A percentile compares a stretch with the other conserved stretches of the same genome.
phyloP scores from a whole-genome alignment of 2,888 invertebrate genomes.

The Clunio marinus region DNA sequence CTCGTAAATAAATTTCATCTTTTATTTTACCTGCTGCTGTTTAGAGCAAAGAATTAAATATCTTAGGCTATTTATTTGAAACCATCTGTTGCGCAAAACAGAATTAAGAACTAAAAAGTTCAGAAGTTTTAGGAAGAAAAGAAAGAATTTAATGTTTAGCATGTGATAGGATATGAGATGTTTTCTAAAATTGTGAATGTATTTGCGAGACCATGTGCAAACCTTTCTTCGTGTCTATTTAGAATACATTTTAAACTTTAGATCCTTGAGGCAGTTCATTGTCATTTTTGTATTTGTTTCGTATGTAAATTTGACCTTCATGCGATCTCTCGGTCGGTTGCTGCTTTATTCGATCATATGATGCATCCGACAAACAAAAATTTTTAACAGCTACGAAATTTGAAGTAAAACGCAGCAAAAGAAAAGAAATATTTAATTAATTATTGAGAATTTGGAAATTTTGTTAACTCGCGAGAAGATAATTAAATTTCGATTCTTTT shows the following conservation, averaged over 20 bases:
- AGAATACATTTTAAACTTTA: too few species aligned
- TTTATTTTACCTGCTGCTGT: constrained; percentile 13
- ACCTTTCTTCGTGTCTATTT: neutral
- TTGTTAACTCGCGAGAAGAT: neutral
- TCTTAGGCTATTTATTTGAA: neutral
- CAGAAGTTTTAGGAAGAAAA: neutral
- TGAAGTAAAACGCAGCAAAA: neutral
- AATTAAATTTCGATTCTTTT: constrained; percentile 8
- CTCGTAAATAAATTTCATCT: neutral
- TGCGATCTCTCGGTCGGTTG: neutral
- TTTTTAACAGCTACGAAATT: neutral
- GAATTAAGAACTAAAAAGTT: neutral
- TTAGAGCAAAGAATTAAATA: neutral
- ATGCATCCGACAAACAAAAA: neutral
- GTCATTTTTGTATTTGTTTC: neutral
- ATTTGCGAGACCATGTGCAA: neutral
- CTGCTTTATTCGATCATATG: neutral
- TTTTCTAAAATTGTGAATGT: neutral
- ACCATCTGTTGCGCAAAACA: constrained; percentile 34
- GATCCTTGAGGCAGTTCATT: constrained; percentile 32
- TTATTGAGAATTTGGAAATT: constrained; percentile 27
- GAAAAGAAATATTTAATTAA: constrained; percentile 23
- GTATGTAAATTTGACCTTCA: constrained; percentile 26
- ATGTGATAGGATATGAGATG: neutral
- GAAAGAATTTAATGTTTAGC: neutral